Evolutionary conservation across 2,888 invertebrate genomes (phyloP).

Genomic region (Athripsodes cinereus): DNA sequence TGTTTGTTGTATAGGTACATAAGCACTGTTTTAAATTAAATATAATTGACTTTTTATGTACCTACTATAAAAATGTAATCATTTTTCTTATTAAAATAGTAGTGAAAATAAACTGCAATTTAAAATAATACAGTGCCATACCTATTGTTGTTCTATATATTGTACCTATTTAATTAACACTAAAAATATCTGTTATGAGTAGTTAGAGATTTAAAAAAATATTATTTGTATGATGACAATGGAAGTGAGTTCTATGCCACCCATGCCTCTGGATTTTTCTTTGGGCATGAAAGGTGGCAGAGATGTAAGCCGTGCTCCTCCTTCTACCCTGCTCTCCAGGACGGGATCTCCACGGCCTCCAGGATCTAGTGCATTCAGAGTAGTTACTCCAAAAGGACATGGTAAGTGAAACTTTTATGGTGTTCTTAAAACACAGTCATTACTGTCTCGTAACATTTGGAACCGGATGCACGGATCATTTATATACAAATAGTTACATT

Average conservation of each 20-base stretch:
- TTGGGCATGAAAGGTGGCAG: slow-evolving; percentile 43
- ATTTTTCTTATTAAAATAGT: too few species aligned
- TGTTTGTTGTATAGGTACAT: too few species aligned
- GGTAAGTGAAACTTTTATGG: slow-evolving; percentile 29
- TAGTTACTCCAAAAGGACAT: slow-evolving; percentile 61
- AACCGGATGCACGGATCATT: background rate
- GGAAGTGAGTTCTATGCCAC: slow-evolving; percentile 56
- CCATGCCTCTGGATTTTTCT: slow-evolving; percentile 64
- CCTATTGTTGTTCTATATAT: too few species aligned
- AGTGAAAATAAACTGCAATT: too few species aligned
- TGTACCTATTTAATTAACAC: too few species aligned
- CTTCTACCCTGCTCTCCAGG: slow-evolving; percentile 36
- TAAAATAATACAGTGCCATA: too few species aligned
- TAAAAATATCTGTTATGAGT: too few species aligned
- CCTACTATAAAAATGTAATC: too few species aligned
- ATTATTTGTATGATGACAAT: slow-evolving; percentile 39
- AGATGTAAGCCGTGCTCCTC: slow-evolving; percentile 5
- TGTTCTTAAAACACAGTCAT: background rate
- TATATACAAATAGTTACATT: background rate
- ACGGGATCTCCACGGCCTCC: slow-evolving; percentile 43
- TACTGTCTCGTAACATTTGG: too few species aligned
- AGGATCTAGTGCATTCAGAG: slow-evolving; percentile 56
- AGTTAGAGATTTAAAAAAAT: background rate
- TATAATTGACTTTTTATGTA: too few species aligned
- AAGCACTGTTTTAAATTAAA: too few species aligned